Evolutionary conservation across 1,140 invertebrate genomes (phyloP).

Genomic region (Lepidurus couesii): DNA sequence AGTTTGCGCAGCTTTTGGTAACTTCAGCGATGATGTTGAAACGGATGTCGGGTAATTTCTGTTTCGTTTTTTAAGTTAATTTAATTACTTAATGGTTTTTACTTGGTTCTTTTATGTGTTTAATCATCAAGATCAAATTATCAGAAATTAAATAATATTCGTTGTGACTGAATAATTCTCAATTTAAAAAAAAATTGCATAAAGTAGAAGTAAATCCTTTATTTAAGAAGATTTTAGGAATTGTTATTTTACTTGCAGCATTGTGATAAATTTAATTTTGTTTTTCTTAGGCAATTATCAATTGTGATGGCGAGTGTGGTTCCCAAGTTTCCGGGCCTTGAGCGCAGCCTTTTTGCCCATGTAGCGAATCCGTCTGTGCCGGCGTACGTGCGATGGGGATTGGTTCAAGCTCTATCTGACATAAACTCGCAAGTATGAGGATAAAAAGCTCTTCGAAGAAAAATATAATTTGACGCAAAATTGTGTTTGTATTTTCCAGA

Average conservation of each 20-base stretch:
- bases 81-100: too few relatives aligned
- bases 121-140: too few relatives aligned
- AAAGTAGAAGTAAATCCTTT: too few relatives aligned
- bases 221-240: too few relatives aligned
- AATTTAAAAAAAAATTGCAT: too few relatives aligned
- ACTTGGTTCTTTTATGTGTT: too few relatives aligned
- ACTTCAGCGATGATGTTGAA: not conserved
- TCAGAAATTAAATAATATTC: too few relatives aligned
- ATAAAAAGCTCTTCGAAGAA: not conserved
- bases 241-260: not conserved
- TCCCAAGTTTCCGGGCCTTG: not conserved
- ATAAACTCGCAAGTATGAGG: not conserved
- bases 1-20: not conserved
- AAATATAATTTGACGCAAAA: not conserved
- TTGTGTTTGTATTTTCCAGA: not conserved
- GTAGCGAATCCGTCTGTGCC: slow-evolving; percentile 20
- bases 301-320: not conserved
- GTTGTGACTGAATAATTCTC: too few relatives aligned
- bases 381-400: slow-evolving; percentile 26
- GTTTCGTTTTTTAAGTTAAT: too few relatives aligned
- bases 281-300: not conserved
- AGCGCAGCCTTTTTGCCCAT: not conserved
- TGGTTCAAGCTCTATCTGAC: slow-evolving; percentile 16
- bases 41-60: not conserved
- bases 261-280: not conserved